Percentiles rank a stretch among this genome's conserved stretches.
Conservation (phyloP, 2,888 invertebrate species). For the Cheilosia impressa region DNA sequence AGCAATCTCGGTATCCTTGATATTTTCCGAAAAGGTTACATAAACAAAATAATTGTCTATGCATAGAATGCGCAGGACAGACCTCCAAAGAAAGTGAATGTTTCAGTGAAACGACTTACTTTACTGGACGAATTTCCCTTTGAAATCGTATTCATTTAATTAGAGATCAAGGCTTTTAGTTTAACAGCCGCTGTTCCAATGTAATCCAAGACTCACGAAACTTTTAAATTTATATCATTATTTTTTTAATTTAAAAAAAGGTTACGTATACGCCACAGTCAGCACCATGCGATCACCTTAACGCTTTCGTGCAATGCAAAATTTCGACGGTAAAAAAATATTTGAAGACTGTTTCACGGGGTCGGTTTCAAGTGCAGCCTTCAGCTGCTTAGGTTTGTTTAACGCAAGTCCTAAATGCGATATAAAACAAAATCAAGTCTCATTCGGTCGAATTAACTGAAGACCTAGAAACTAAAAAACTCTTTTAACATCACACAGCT, state of each 20-base stretch:
- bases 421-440: slow-evolving; percentile 20
- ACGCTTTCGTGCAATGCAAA: slow-evolving; percentile 5
- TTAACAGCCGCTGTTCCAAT: too few relatives aligned
- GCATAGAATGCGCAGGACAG: too few relatives aligned
- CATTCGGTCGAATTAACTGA: slow-evolving; percentile 15
- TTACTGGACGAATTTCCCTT: too few relatives aligned
- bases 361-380: slow-evolving; percentile 14
- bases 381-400: slow-evolving; percentile 18
- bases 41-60: too few relatives aligned
- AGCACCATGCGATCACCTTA: neutral
- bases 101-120: too few relatives aligned
- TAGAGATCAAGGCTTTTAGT: too few relatives aligned
- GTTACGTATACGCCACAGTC: slow-evolving; percentile 31
- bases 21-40: too few relatives aligned
- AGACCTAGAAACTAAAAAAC: slow-evolving; percentile 27
- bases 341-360: slow-evolving; percentile 4
- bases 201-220: too few relatives aligned
- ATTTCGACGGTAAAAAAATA: slow-evolving; percentile 2
- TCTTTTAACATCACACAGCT: slow-evolving; percentile 21
- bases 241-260: neutral
- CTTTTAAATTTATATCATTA: neutral
- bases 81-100: too few relatives aligned
- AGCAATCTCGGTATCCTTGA: too few relatives aligned
- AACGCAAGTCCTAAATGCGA: slow-evolving; percentile 3
- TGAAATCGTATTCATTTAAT: too few relatives aligned